phyloP scores from a whole-genome alignment of 2,888 invertebrate genomes.

The Coenonympha glycerion region DNA sequence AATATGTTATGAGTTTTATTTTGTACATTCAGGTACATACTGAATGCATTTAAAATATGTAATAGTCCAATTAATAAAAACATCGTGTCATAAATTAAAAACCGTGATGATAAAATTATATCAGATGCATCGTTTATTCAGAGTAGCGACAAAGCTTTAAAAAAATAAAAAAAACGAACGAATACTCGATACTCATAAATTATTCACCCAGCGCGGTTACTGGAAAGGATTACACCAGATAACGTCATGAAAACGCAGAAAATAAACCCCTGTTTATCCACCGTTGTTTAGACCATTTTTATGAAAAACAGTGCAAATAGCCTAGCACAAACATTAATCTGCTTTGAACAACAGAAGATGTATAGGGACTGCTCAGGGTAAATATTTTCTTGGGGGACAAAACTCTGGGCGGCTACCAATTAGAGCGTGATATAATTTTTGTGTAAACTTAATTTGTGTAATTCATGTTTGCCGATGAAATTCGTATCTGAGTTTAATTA shows the following conservation, averaged over 20 bases:
- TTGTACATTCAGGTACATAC: background rate
- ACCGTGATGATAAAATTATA: background rate
- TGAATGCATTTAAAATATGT: background rate
- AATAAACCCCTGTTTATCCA: conserved; percentile 58
- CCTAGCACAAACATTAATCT: conserved; percentile 72
- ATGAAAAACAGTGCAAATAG: conserved; percentile 72
- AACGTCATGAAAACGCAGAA: conserved; percentile 51
- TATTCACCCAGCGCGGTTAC: conserved; percentile 29
- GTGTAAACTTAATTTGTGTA: conserved; percentile 66
- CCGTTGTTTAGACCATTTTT: conserved; percentile 67
- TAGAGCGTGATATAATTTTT: conserved; percentile 73
- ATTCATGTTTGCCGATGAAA: conserved; percentile 30
- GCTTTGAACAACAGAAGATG: conserved; percentile 71
- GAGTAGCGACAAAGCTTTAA: conserved; percentile 1
- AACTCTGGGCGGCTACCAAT: conserved; percentile 57
- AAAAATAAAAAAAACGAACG: conserved; percentile 17
- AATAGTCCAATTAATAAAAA: background rate
- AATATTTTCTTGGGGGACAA: conserved; percentile 73
- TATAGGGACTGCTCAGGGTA: conserved; percentile 57
- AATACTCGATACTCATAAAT: conserved; percentile 28
- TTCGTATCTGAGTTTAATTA: conserved; percentile 24
- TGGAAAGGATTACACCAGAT: conserved; percentile 47
- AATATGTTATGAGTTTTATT: too few relatives aligned
- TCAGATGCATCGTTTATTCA: conserved; percentile 10
- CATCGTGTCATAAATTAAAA: background rate